A percentile compares a stretch with the other conserved stretches of the same genome.
Evolutionary conservation across 2,888 invertebrate species (phyloP).

Genomic region (Eristalis arbustorum): DNA sequence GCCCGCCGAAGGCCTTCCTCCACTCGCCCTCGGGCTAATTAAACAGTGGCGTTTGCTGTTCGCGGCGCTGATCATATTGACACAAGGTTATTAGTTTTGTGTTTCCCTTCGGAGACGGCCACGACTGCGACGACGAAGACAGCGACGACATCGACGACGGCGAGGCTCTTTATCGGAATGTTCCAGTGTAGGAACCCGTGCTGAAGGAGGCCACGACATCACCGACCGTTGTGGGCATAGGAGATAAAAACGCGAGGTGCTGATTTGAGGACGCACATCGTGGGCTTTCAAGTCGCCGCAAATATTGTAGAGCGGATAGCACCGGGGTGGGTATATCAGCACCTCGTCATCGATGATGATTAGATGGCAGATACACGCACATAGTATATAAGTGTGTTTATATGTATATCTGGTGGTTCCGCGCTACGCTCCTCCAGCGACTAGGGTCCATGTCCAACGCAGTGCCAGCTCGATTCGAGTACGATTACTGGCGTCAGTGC

Average conservation of each 20-base stretch:
- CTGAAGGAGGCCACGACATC: conserved; percentile 49
- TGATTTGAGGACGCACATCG: conserved; percentile 49
- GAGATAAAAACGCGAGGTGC: conserved; percentile 41
- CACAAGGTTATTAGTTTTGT: conserved; percentile 58
- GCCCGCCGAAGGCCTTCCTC: conserved; percentile 1
- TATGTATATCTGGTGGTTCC: conserved; percentile 50
- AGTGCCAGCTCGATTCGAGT: conserved; percentile 17
- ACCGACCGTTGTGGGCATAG: conserved; percentile 20
- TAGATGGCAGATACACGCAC: conserved; percentile 63
- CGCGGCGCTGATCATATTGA: conserved; percentile 56
- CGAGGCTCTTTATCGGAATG: conserved; percentile 43
- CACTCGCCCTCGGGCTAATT: conserved; percentile 38
- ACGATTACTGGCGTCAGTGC: conserved; percentile 56
- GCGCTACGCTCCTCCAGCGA: conserved; percentile 7
- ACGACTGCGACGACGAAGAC: conserved; percentile 7
- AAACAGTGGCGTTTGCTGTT: conserved; percentile 60
- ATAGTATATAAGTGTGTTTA: background rate
- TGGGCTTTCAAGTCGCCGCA: conserved; percentile 49
- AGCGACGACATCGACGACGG: background rate
- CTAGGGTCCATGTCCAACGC: conserved; percentile 49
- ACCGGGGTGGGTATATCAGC: conserved; percentile 38
- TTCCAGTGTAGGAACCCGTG: conserved; percentile 42
- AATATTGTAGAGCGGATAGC: conserved; percentile 38
- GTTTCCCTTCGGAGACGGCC: conserved; percentile 28
- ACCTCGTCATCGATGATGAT: conserved; percentile 53